Evolutionary conservation across 2,113 vertebrate species (phyloP).

Genomic region (Psilopsiagon aurifrons): DNA sequence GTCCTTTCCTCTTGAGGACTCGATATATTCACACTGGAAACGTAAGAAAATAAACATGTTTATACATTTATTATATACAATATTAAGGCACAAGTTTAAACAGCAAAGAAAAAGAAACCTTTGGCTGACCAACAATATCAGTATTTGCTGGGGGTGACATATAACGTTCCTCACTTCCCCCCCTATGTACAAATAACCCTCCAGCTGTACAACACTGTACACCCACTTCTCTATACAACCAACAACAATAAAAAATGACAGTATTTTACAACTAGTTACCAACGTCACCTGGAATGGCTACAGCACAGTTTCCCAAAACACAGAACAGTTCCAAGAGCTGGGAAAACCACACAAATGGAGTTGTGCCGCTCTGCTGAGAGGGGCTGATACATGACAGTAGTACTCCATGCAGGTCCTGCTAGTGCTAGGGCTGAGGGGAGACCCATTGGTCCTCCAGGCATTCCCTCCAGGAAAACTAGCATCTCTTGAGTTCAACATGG

Average conservation of each 20-base stretch:
- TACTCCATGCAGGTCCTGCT: not conserved
- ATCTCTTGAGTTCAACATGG: not conserved
- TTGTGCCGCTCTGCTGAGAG: not conserved
- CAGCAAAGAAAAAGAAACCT: conserved; percentile 79
- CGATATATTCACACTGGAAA: conserved; percentile 33
- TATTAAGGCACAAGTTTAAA: conserved; percentile 82
- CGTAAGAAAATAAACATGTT: conserved; percentile 52
- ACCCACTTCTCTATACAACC: conserved; percentile 51
- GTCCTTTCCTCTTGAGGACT: not conserved
- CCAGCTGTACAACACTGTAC: conserved; percentile 51
- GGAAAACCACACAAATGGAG: not conserved
- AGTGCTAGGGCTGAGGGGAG: not conserved
- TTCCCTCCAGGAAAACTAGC: not conserved
- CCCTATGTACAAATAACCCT: conserved; percentile 57
- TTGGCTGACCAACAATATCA: conserved; percentile 75
- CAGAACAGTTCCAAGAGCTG: not conserved
- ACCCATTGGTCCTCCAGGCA: not conserved
- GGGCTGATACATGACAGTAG: not conserved
- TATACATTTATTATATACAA: conserved; percentile 83
- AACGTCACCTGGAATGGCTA: conserved; percentile 40
- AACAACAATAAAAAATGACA: not conserved
- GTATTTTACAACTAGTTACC: conserved; percentile 53
- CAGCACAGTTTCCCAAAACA: conserved; percentile 36
- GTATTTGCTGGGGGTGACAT: conserved; percentile 44
- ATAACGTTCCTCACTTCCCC: not conserved